Conservation (phyloP, 2,888 invertebrate species). For the Xestia ashworthii region DNA sequence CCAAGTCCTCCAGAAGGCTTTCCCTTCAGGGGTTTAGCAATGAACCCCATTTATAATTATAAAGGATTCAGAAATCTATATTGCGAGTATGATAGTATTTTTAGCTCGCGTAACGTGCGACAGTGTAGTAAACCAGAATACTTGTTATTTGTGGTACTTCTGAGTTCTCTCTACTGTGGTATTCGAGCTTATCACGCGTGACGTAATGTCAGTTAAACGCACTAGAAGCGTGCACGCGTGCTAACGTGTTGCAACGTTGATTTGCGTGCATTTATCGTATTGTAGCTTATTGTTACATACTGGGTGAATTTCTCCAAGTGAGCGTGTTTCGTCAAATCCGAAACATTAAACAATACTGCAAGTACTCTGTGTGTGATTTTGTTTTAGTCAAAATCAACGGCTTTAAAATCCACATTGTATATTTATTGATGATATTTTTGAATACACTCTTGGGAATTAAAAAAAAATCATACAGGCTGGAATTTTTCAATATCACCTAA, state of each 20-base stretch:
- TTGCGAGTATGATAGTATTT: background rate
- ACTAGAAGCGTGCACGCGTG: constrained; percentile 44
- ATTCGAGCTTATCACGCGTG: constrained; percentile 27
- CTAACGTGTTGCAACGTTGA: constrained; percentile 18
- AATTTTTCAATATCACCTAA: too few relatives aligned
- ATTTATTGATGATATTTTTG: too few relatives aligned
- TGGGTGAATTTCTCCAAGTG: background rate
- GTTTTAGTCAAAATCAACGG: too few relatives aligned
- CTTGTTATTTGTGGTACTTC: constrained; percentile 10
- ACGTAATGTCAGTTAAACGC: constrained; percentile 43
- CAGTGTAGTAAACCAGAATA: background rate
- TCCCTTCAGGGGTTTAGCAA: too few relatives aligned
- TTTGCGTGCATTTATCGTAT: constrained; percentile 35
- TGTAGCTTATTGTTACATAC: background rate
- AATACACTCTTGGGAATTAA: too few relatives aligned
- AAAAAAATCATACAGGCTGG: too few relatives aligned
- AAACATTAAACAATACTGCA: background rate
- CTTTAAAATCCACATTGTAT: too few relatives aligned
- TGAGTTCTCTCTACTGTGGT: background rate
- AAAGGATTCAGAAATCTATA: background rate
- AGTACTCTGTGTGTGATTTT: background rate
- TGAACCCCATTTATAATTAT: too few relatives aligned
- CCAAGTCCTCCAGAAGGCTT: too few relatives aligned
- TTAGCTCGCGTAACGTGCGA: background rate
- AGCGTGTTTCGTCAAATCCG: background rate